phyloP scores from a whole-genome alignment of 2,888 invertebrate genomes.

The Lithosia quadra region DNA sequence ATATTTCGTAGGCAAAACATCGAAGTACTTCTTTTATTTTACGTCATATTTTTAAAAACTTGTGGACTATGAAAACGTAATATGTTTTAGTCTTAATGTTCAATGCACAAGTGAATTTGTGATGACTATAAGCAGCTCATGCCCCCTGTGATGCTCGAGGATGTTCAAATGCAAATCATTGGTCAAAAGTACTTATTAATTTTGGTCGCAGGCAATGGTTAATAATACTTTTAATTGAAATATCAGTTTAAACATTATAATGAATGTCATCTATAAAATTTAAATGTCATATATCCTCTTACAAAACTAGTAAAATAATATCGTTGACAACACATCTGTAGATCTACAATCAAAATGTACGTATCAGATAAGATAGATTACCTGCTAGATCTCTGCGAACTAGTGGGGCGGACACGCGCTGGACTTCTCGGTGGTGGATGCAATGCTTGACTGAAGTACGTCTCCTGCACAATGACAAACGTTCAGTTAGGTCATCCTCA shows the following conservation, averaged over 20 bases:
- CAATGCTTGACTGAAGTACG: slow-evolving; percentile 94
- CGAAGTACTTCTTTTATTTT: too few relatives aligned
- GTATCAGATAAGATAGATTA: slow-evolving; percentile 57
- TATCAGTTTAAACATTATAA: not conserved
- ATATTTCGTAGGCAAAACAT: too few relatives aligned
- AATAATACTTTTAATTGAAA: not conserved
- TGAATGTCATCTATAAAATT: not conserved
- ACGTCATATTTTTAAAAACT: too few relatives aligned
- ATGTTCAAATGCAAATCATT: too few relatives aligned
- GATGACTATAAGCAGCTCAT: too few relatives aligned
- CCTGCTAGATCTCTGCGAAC: slow-evolving; percentile 93
- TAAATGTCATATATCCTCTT: not conserved
- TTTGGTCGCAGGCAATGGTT: too few relatives aligned
- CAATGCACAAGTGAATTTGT: too few relatives aligned
- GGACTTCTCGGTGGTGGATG: slow-evolving; percentile 94
- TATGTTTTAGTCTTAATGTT: too few relatives aligned
- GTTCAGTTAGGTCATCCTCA: not conserved
- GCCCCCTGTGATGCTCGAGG: too few relatives aligned
- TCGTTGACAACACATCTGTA: not conserved
- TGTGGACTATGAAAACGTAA: too few relatives aligned
- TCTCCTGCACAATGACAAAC: slow-evolving; percentile 87
- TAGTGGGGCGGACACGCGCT: slow-evolving; percentile 89
- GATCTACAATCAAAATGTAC: not conserved
- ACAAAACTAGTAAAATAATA: too few relatives aligned
- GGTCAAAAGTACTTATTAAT: too few relatives aligned